These are phyloP conservation scores for Himalopsyche anomala DNA, from an alignment of 2,888 invertebrate genomes.

Conservation along the genomic window DNA sequence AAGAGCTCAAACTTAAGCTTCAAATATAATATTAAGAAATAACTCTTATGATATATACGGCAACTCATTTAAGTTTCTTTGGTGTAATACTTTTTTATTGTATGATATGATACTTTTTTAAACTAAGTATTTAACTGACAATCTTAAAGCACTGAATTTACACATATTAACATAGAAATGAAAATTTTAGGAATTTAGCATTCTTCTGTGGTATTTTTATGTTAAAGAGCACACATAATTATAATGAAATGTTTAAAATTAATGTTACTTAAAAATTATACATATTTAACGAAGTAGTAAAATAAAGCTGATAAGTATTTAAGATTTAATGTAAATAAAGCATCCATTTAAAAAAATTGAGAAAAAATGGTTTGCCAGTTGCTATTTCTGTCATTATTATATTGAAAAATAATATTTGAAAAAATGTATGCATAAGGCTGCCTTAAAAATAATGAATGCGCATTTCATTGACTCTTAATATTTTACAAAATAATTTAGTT, in stretches of 20 bases:
- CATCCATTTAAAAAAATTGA: too few species aligned
- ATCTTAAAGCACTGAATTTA: conserved; percentile 40
- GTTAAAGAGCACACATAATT: too few species aligned
- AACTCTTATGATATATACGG: conserved; percentile 56
- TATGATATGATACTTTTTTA: background rate
- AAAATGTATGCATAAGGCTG: conserved; percentile 27
- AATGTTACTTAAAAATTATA: too few species aligned
- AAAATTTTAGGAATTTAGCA: background rate
- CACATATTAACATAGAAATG: conserved; percentile 11
- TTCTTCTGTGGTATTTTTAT: background rate
- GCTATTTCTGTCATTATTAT: too few species aligned
- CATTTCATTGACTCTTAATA: background rate
- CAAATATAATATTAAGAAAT: conserved; percentile 54
- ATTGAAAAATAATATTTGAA: too few species aligned
- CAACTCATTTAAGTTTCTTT: background rate
- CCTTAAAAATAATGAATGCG: conserved; percentile 11
- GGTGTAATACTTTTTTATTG: background rate
- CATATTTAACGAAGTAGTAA: too few species aligned
- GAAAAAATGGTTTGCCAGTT: too few species aligned
- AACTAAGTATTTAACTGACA: conserved; percentile 47
- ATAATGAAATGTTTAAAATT: too few species aligned
- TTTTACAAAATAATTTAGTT: background rate
- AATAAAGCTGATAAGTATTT: too few species aligned
- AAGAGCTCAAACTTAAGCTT: background rate
- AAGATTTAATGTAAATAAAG: too few species aligned